phyloP scores from a whole-genome alignment of 2,888 invertebrate genomes.

The Dryobota labecula region DNA sequence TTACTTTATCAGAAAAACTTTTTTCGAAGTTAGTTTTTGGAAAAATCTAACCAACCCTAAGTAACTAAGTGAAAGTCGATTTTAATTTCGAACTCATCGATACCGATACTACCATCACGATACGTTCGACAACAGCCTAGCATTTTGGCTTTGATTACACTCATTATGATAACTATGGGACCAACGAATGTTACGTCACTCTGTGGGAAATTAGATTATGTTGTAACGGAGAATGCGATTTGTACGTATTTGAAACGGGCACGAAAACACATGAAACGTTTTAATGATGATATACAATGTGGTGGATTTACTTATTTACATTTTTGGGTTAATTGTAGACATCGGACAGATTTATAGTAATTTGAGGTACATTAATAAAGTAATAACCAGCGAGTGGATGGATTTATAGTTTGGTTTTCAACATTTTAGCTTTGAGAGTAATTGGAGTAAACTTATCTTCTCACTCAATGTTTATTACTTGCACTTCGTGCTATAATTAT shows the following conservation, averaged over 20 bases:
- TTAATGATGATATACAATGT: constrained; percentile 52
- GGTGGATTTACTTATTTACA: constrained; percentile 33
- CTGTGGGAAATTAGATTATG: constrained; percentile 65
- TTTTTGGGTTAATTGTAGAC: constrained; percentile 44
- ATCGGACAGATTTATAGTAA: constrained; percentile 34
- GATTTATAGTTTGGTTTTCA: constrained; percentile 28
- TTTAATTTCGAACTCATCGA: constrained; percentile 60
- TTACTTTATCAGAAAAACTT: background rate
- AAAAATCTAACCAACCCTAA: constrained; percentile 16
- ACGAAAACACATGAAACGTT: constrained; percentile 55
- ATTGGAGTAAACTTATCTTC: constrained; percentile 1
- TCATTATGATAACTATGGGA: constrained; percentile 73
- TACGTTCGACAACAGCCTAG: constrained; percentile 62
- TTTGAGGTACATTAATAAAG: constrained; percentile 43
- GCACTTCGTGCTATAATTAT: background rate
- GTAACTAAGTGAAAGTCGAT: constrained; percentile 36
- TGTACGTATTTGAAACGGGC: constrained; percentile 49
- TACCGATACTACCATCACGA: constrained; percentile 32
- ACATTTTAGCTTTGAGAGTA: constrained; percentile 20
- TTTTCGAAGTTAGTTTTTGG: background rate
- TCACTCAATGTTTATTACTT: constrained; percentile 3
- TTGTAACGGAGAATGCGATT: constrained; percentile 61
- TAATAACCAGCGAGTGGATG: constrained; percentile 13
- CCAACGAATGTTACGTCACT: constrained; percentile 63
- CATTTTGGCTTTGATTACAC: constrained; percentile 73